These are phyloP conservation scores for Papilio demoleus DNA, from an alignment of 2,888 invertebrate genomes.

Conservation along the genomic window DNA sequence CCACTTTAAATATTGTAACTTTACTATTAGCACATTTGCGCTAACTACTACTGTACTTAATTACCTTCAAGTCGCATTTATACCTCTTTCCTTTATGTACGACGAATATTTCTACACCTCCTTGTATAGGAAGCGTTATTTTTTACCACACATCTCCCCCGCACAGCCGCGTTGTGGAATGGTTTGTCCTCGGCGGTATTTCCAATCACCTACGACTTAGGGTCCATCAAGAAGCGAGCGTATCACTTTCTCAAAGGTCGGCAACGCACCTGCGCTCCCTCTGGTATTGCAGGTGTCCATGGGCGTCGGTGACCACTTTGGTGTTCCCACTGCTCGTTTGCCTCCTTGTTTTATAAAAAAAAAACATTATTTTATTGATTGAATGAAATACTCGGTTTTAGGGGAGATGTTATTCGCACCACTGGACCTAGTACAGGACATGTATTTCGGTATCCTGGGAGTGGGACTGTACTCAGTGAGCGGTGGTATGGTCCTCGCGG, in stretches of 20 bases:
- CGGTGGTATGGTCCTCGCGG: conserved; percentile 65
- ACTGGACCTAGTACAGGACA: conserved; percentile 76
- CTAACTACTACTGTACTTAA: background rate
- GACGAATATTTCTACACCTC: background rate
- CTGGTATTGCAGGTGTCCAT: no score
- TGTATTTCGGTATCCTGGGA: conserved; percentile 73
- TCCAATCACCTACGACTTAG: no score
- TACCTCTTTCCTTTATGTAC: conserved; percentile 22
- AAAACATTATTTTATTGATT: no score
- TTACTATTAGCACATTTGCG: conserved; percentile 16
- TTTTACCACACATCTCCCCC: background rate
- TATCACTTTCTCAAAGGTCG: no score
- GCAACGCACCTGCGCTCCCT: no score
- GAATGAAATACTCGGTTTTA: conserved; percentile 55
- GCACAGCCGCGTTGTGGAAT: no score
- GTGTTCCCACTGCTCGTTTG: no score
- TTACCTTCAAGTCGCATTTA: conserved; percentile 45
- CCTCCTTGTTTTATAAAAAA: no score
- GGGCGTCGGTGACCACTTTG: no score
- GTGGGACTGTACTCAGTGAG: conserved; percentile 64
- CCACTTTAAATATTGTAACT: conserved; percentile 16
- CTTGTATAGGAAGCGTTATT: background rate
- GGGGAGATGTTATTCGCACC: conserved; percentile 76
- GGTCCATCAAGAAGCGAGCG: no score
- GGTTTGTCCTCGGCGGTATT: no score